Conservation (phyloP, 2,888 invertebrate species). For the Caenorhabditis panamensis region DNA sequence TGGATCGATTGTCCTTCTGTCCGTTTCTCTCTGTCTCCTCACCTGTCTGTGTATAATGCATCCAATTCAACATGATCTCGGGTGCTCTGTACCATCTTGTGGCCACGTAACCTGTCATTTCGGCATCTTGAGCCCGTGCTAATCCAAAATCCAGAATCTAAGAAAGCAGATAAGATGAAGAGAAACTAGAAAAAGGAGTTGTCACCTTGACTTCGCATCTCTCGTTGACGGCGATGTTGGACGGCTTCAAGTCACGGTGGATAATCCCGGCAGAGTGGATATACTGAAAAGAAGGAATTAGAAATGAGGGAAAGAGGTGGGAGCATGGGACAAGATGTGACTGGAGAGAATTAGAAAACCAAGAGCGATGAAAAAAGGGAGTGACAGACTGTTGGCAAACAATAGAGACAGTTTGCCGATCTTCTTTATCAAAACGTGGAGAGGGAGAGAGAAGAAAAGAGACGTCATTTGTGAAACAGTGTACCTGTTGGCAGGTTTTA, state of each 20-base stretch:
- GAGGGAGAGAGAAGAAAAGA: not conserved
- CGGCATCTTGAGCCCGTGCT: constrained; percentile 85
- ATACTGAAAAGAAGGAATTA: constrained; percentile 84
- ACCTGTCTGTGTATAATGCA: constrained; percentile 98
- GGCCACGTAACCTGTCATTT: constrained; percentile 87
- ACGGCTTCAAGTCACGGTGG: constrained; percentile 97
- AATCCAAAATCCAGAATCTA: constrained; percentile 84
- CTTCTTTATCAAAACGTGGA: constrained; percentile 38
- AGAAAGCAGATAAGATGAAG: constrained; percentile 11
- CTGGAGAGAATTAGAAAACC: constrained; percentile 30
- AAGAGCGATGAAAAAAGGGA: constrained; percentile 24
- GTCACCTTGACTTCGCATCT: constrained; percentile 92
- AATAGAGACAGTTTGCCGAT: constrained; percentile 29
- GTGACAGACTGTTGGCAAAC: constrained; percentile 25
- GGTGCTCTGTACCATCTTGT: constrained; percentile 83
- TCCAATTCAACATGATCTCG: constrained; percentile 84
- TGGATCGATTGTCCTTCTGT: not conserved
- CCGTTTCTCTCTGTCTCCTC: not conserved
- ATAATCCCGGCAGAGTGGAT: constrained; percentile 98
- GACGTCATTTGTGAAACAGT: constrained; percentile 3
- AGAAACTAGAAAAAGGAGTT: not conserved
- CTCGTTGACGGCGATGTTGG: constrained; percentile 99
- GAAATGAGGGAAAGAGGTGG: not conserved
- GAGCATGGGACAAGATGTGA: constrained; percentile 3
- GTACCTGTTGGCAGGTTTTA: constrained; percentile 1